Percentiles rank a stretch among this genome's conserved stretches.
Evolutionary conservation across 2,113 vertebrate species (phyloP).

Genomic region (Catharus fuscescens): DNA sequence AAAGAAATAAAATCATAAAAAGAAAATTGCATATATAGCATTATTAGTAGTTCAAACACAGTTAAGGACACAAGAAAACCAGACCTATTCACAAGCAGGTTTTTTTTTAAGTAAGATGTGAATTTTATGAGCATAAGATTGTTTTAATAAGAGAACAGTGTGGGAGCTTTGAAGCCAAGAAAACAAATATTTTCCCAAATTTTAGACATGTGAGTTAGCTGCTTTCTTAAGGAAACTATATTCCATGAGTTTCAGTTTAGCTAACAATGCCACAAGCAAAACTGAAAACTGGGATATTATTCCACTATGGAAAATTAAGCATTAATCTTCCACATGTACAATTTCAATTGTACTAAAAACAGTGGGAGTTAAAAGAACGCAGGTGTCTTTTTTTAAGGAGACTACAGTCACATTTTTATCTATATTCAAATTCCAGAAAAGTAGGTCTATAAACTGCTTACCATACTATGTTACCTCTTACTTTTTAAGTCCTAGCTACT

Average conservation of each 20-base stretch:
- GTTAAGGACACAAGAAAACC: background rate
- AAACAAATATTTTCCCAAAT: background rate
- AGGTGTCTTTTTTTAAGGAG: background rate
- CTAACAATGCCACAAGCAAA: background rate
- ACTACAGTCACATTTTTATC: background rate
- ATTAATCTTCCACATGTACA: background rate
- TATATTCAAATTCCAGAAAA: background rate
- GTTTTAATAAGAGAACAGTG: background rate
- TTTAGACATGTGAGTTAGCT: background rate
- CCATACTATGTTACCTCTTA: background rate
- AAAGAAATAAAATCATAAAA: no score
- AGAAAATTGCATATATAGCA: no score
- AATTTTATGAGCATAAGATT: background rate
- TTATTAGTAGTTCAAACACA: background rate
- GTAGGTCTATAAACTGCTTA: background rate
- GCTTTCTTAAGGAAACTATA: background rate
- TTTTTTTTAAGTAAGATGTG: background rate
- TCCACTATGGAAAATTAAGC: background rate
- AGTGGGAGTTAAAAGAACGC: accelerated
- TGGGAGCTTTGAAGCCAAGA: background rate
- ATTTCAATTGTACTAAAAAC: background rate
- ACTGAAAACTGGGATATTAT: background rate
- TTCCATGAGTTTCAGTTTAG: background rate
- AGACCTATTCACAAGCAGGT: background rate
- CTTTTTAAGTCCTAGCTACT: background rate